Conservation (phyloP, 2,113 vertebrate genomes). For the Hepsetus odoe region DNA sequence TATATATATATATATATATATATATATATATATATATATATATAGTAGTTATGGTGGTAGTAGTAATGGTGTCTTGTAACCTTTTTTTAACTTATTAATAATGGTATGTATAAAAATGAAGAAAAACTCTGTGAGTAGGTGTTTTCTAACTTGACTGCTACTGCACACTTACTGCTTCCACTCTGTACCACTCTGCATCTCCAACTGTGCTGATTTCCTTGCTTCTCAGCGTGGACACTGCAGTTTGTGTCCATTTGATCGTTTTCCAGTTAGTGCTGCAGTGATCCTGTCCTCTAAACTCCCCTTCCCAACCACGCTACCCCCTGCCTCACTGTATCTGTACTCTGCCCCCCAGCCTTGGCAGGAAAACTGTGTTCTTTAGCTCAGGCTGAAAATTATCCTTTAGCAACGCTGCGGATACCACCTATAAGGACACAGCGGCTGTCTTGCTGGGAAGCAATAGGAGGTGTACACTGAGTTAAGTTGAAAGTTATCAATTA, state of each 20-base stretch:
- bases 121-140: background rate
- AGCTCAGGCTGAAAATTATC: conserved; percentile 37
- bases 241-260: background rate
- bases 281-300: conserved; percentile 12
- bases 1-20: too few relatives aligned
- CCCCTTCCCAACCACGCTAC: background rate
- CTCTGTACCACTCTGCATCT: too few relatives aligned
- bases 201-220: background rate
- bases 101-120: too few relatives aligned
- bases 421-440: conserved; percentile 8
- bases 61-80: too few relatives aligned
- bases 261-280: background rate
- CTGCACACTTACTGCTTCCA: background rate
- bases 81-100: too few relatives aligned
- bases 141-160: background rate
- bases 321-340: background rate
- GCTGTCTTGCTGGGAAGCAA: conserved; percentile 17
- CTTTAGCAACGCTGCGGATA: conserved; percentile 30
- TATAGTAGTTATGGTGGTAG: too few relatives aligned
- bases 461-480: background rate
- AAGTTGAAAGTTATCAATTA: conserved; percentile 46
- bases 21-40: too few relatives aligned
- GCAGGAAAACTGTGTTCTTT: conserved; percentile 16
- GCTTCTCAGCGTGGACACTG: background rate
- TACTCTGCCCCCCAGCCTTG: conserved; percentile 14